phyloP scores from a whole-genome alignment of 2,888 invertebrate genomes.

The Conchocele bisecta region DNA sequence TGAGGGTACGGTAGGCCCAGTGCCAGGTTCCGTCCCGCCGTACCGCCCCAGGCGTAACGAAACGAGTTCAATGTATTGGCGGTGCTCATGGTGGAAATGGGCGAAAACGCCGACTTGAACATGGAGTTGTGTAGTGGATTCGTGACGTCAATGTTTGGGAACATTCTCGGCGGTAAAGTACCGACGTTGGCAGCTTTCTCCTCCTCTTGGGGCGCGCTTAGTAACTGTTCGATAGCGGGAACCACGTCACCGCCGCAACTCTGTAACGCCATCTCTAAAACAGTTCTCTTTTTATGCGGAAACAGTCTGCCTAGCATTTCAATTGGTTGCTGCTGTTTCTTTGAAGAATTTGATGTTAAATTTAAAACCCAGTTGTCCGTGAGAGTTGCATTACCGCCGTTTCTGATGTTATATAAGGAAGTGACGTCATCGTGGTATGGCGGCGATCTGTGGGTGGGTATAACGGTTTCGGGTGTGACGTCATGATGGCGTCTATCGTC shows the following conservation, averaged over 20 bases:
- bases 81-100: constrained; percentile 72
- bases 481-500: constrained; percentile 37
- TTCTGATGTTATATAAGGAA: constrained; percentile 29
- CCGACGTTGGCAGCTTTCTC: constrained; percentile 29
- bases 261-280: constrained; percentile 93
- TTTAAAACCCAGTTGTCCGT: constrained; percentile 60
- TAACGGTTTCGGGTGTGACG: constrained; percentile 4
- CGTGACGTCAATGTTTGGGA: constrained; percentile 40
- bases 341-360: constrained; percentile 39
- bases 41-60: constrained; percentile 73
- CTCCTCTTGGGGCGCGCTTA: constrained; percentile 76
- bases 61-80: constrained; percentile 72
- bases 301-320: constrained; percentile 95
- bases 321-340: constrained; percentile 84
- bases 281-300: constrained; percentile 92
- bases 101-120: constrained; percentile 80
- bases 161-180: constrained; percentile 24
- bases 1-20: constrained; percentile 76
- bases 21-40: constrained; percentile 67
- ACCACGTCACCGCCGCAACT: constrained; percentile 94
- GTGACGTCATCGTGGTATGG: constrained; percentile 23
- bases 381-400: constrained; percentile 22
- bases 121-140: constrained; percentile 58
- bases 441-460: constrained; percentile 23
- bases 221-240: constrained; percentile 95